Evolutionary conservation across 1,140 invertebrate species (phyloP), one percentile per base, ranked within the genome.

Genomic region (Calosoma granatense): DNA sequence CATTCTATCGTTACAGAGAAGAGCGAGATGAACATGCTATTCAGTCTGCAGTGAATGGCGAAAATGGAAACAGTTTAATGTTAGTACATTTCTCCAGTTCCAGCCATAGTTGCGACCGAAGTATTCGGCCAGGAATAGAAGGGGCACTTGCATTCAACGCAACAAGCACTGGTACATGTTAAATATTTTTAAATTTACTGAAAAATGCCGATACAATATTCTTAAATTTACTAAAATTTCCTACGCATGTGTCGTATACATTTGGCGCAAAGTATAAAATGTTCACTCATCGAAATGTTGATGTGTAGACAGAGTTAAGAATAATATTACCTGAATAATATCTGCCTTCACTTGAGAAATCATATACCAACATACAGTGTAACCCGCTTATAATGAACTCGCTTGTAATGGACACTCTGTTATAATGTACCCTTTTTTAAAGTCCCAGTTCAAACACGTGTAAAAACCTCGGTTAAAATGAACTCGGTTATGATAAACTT

Each of bases 61-160:
- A 53, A 15, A 12, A 17, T 6, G 22, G 51, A 20, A 53, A 6
- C 11, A 22, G 20, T 17, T 21, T 21, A 22, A 53, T 53, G 20
- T 47, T 73, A 22, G 72, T 81, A 1, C 65, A 74, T 4, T 74
- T 82, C 55, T 75, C 77, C 17, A 73, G 76, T 22, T 77, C 78
- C 12, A 74, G 75, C 23, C 72, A 72, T 62, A 79, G 76, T 70
- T 83, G 81, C 68, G 76, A 78, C 59, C 67, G 80, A 19, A 70
- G 67, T 56, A 61, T 72, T 61, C 68, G 64, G 22, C 72, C 71
- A 20, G 74, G 71, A 17, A 63, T 73, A 21, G 69, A 66, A 55
- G 75, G 76, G 4, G 70, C 72, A 55, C 64, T 77, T 23, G 68
- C 75, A 30, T 77, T 78, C 59, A 78, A 78, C 64, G 72, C 75